These are phyloP conservation scores for Pecten maximus DNA, from an alignment of 2,888 invertebrate genomes.

Conservation along the genomic window DNA sequence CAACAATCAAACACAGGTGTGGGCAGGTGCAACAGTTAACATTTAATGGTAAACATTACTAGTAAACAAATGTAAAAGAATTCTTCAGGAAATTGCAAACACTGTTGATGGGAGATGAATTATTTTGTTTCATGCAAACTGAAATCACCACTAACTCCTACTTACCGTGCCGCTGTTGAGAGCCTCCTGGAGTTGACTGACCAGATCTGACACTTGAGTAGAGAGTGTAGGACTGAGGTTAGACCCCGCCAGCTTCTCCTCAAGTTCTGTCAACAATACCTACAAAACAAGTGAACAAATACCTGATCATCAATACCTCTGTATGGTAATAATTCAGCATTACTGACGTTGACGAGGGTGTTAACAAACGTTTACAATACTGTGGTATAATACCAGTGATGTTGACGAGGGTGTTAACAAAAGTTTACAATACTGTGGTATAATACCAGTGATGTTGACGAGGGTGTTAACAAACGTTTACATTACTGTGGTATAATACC, in stretches of 20 bases:
- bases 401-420: too few species aligned
- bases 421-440: too few species aligned
- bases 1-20: not conserved
- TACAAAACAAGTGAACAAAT: constrained; percentile 31
- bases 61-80: too few species aligned
- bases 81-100: not conserved
- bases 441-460: too few species aligned
- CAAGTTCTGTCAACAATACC: constrained; percentile 53
- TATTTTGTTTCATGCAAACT: not conserved
- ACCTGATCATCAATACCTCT: too few species aligned
- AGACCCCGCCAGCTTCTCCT: constrained; percentile 47
- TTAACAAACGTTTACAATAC: too few species aligned
- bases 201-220: constrained; percentile 47
- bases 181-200: constrained; percentile 49
- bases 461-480: too few species aligned
- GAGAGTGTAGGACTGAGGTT: constrained; percentile 39
- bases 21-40: not conserved
- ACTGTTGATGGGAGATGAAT: not conserved
- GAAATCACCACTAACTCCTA: not conserved
- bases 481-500: too few species aligned
- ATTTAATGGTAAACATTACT: not conserved
- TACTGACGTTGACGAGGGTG: too few species aligned
- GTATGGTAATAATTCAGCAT: too few species aligned
- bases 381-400: too few species aligned
- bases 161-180: constrained; percentile 37